A percentile compares a stretch with the other conserved stretches of the same genome.
phyloP scores from a whole-genome alignment of 2,113 vertebrate species.

The Glaucomys volans region DNA sequence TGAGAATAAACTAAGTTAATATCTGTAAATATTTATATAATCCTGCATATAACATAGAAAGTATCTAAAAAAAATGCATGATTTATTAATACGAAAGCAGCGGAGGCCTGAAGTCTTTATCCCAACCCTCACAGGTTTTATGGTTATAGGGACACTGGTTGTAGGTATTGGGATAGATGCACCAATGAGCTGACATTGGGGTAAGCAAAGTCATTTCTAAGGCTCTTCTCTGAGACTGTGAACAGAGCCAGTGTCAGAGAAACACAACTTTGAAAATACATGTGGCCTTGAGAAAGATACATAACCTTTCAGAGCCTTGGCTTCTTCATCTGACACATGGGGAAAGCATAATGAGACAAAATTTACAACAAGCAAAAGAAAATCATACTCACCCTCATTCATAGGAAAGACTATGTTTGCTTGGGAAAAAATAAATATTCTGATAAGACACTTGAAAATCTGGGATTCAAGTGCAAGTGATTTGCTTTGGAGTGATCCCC shows the following conservation, averaged over 20 bases:
- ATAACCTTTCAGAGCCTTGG: background rate
- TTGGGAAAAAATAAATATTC: background rate
- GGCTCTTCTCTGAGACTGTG: background rate
- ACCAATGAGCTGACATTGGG: background rate
- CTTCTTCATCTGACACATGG: background rate
- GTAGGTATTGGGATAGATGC: background rate
- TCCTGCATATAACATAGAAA: background rate
- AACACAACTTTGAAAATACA: constrained; percentile 34
- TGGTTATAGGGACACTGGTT: background rate
- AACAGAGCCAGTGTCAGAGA: constrained; percentile 58
- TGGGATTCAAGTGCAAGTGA: background rate
- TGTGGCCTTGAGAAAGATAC: background rate
- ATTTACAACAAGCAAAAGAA: background rate
- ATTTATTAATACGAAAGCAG: background rate
- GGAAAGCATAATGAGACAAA: background rate
- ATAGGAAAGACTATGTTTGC: background rate
- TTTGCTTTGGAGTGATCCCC: background rate
- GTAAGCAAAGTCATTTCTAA: background rate
- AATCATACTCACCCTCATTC: background rate
- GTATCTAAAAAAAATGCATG: background rate
- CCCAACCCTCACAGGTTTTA: background rate
- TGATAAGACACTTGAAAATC: background rate
- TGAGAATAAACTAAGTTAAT: background rate
- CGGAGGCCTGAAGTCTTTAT: background rate
- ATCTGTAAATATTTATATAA: background rate